Conservation (phyloP, 2,113 vertebrate species). For the Equus przewalskii region DNA sequence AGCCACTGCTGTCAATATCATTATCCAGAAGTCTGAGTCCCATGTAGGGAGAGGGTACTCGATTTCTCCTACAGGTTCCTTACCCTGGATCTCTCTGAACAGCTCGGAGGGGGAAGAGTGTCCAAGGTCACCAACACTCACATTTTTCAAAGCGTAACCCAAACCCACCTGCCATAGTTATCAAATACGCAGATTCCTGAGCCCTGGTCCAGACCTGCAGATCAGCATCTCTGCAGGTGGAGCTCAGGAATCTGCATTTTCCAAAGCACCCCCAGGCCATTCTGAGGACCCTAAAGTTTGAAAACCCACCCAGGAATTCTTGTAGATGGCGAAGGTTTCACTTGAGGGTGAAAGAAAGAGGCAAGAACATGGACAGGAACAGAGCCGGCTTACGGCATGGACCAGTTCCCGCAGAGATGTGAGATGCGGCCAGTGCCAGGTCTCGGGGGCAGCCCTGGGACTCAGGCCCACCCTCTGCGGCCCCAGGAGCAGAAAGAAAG, state of each 20-base stretch:
- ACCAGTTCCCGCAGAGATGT: rapidly evolving
- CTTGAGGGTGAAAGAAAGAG: neutral
- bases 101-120: rapidly evolving
- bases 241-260: neutral
- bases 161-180: neutral
- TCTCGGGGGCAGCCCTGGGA: neutral
- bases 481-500: neutral
- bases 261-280: neutral
- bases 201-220: neutral
- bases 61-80: neutral
- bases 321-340: rapidly evolving
- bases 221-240: neutral
- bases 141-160: neutral
- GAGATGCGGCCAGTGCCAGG: rapidly evolving
- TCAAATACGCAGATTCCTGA: neutral
- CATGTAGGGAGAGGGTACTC: rapidly evolving
- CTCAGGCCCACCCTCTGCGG: neutral
- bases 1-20: neutral
- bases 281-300: neutral
- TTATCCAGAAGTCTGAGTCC: neutral
- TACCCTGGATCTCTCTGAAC: neutral
- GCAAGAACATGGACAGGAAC: neutral
- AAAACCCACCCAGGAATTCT: neutral
- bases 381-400: rapidly evolving
- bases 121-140: neutral